Evolutionary conservation across 2,113 vertebrate genomes (phyloP).

Genomic region (Epinephelus moara): DNA sequence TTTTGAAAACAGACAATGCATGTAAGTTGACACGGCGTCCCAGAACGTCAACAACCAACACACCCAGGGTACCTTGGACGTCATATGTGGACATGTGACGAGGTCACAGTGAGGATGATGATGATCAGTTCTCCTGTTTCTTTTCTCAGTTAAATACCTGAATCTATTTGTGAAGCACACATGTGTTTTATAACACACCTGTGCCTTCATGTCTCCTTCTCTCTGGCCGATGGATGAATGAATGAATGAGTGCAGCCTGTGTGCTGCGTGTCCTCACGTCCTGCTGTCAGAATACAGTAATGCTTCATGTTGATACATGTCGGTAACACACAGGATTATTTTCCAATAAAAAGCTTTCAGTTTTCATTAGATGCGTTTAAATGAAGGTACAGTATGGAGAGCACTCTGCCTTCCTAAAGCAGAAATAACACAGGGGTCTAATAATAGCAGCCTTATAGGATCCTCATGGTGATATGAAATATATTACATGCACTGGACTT

Average conservation of each 20-base stretch:
- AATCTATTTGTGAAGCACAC: background rate
- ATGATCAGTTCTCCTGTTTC: too few species aligned
- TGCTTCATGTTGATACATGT: background rate
- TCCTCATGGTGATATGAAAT: background rate
- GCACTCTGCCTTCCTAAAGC: background rate
- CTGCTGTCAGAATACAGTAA: background rate
- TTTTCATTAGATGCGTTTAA: background rate
- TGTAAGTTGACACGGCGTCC: too few species aligned
- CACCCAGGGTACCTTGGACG: too few species aligned
- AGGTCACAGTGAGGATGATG: too few species aligned
- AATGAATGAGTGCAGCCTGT: background rate
- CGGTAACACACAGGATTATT: background rate
- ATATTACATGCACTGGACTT: background rate
- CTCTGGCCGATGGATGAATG: background rate
- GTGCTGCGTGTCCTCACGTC: too few species aligned
- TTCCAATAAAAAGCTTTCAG: slow-evolving; percentile 1
- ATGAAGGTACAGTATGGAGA: background rate
- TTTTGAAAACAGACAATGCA: too few species aligned
- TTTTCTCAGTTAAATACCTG: background rate
- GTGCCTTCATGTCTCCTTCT: background rate
- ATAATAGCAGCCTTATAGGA: background rate
- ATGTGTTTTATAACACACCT: background rate
- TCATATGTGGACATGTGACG: too few species aligned
- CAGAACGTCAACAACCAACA: too few species aligned
- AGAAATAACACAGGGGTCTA: slow-evolving; percentile 5